Percentiles rank a stretch among this genome's conserved stretches.
phyloP scores from a whole-genome alignment of 2,113 vertebrate genomes.

The Jacana jacana region DNA sequence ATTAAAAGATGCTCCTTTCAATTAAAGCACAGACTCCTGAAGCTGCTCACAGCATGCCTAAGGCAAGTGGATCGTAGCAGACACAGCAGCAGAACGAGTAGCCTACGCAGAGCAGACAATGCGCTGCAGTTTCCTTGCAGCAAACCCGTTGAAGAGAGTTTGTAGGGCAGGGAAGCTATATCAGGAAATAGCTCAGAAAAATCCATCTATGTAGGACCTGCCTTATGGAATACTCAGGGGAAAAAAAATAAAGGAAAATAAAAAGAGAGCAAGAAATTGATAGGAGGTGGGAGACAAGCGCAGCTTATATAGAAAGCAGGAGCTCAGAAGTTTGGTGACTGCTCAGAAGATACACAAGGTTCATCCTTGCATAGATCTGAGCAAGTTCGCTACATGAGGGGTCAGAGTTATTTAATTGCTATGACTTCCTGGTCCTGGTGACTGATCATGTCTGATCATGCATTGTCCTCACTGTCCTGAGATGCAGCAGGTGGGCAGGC shows the following conservation, averaged over 20 bases:
- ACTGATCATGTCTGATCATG: background rate
- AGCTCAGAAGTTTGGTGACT: background rate
- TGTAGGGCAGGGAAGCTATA: background rate
- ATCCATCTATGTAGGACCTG: background rate
- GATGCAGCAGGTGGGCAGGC: background rate
- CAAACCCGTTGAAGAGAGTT: background rate
- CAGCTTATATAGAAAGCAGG: background rate
- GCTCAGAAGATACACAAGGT: background rate
- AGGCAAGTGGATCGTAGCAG: background rate
- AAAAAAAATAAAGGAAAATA: fast-evolving
- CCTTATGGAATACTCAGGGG: background rate
- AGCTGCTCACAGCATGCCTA: background rate
- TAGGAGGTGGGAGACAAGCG: background rate
- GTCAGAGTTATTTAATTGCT: background rate
- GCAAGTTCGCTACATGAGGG: background rate
- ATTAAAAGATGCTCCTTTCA: background rate
- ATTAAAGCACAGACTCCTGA: background rate
- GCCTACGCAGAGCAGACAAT: background rate
- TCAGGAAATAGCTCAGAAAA: background rate
- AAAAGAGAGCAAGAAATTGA: background rate
- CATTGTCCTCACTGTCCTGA: fast-evolving
- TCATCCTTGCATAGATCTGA: background rate
- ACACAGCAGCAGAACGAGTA: background rate
- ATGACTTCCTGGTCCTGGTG: background rate
- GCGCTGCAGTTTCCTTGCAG: background rate